phyloP scores from a whole-genome alignment of 30 jellyfish, hydroid and myxozoan species.

The Aurelia aurita complex sp. Pacific region DNA sequence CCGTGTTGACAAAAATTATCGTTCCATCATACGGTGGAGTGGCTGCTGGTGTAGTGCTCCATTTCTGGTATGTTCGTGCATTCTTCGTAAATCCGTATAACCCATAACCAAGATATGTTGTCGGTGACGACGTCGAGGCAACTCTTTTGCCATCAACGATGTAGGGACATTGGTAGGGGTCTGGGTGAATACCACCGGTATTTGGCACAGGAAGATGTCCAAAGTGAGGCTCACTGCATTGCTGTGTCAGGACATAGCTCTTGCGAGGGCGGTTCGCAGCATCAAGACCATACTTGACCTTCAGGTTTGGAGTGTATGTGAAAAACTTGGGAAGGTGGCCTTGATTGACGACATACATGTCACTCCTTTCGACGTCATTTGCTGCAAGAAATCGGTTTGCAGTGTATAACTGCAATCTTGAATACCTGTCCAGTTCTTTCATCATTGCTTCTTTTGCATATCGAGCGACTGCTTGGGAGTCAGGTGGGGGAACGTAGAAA shows the following conservation, averaged over 20 bases:
- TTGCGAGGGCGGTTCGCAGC: neutral
- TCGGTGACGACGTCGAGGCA: neutral
- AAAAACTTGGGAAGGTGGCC: constrained; percentile 12
- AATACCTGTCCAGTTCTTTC: constrained; percentile 17
- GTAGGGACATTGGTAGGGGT: neutral
- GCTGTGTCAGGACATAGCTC: no score
- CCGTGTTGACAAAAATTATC: constrained; percentile 8
- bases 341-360: constrained; percentile 9
- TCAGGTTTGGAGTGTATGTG: neutral
- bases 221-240: no score
- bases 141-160: neutral
- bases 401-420: constrained; percentile 3
- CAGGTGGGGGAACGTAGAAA: constrained; percentile 1
- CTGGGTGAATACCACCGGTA: neutral
- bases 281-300: neutral
- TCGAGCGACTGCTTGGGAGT: neutral
- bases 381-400: constrained; percentile 1
- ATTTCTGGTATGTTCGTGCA: neutral
- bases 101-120: neutral
- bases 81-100: neutral
- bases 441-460: constrained; percentile 2
- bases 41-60: neutral
- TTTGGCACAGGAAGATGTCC: no score
- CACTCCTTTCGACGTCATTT: neutral
- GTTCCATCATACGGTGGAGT: constrained; percentile 5